Percentiles rank a stretch among this genome's conserved stretches.
phyloP scores from a whole-genome alignment of 2,113 vertebrate genomes.

The Suricata suricatta region DNA sequence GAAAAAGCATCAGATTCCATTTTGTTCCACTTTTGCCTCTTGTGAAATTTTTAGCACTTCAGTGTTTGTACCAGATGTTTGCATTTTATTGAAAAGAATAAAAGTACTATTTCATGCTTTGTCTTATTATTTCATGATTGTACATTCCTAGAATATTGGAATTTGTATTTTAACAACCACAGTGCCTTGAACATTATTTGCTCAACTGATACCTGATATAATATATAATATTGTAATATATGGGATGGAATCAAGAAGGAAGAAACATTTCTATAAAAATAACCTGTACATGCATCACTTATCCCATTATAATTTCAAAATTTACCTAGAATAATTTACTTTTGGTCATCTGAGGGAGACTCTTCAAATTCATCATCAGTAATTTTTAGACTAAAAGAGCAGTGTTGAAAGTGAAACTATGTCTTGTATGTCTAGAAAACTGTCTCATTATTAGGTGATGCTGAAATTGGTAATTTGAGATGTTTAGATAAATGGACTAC shows the following conservation, averaged over 20 bases:
- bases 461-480: neutral
- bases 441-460: neutral
- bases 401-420: neutral
- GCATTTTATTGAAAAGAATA: neutral
- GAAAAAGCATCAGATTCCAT: neutral
- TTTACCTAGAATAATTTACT: neutral
- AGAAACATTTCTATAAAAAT: neutral
- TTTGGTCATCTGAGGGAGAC: neutral
- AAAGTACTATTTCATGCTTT: neutral
- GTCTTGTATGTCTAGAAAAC: neutral
- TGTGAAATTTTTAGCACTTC: neutral
- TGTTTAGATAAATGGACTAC: neutral
- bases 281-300: neutral
- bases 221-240: neutral
- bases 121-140: neutral
- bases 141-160: neutral
- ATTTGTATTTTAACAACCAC: neutral
- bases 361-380: neutral
- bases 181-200: neutral
- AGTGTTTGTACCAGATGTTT: neutral
- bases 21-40: neutral
- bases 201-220: neutral
- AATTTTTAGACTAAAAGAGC: neutral
- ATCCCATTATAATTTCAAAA: neutral
- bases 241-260: neutral